Base-by-base conservation (phyloP, 2,888 invertebrate species). In the Teleiodes luculella region DNA sequence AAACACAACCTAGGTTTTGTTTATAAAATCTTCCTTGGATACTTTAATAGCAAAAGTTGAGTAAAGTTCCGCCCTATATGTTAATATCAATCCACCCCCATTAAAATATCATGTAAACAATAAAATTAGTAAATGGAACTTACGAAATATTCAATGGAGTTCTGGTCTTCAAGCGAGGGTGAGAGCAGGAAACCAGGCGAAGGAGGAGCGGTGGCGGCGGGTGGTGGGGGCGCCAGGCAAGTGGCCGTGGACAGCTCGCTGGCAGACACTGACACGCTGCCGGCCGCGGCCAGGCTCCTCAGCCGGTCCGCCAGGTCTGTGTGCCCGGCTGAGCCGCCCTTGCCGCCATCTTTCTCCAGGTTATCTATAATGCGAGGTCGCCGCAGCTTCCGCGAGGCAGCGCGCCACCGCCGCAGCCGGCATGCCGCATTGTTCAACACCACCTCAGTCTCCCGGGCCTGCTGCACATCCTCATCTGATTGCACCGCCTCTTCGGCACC, bases 281-380 rank as follows among this genome's bases (percentile, higher is more conserved):
- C 87, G 59, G 74, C 88, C 59, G 83, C 88, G 61, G 82, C 91
- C 76, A 78, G 76, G 73, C 82, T 84, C 18, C 86, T 79, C 50
- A 88, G 70, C 52, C 88, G 78, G 61, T 82, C 86, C 13, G 90
- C 86, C 54, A 91, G 69, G 57, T 90, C 91, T 16, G 89, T 87
- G 59, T 83, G 86, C 0, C 84, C 86, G 16, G 18, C 41, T 0
- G 37, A 14, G 14, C 71, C 70, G 49, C 70, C 74, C 56, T 76
- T 78, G 47, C 64, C 67, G 6, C 62, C 57, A 30, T 77, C 80
- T 39, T 68, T 72, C 3, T 78, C 75, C 54, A 88, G 77, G 59
- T 91, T 90, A 67, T 91, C 89, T 49, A 91, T 90, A 36, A 78
- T 91, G 63, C 80, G 74, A 60, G 76, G 91, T 63, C 78, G 85